Evolutionary conservation across 1,140 invertebrate genomes (phyloP), one percentile per base, ranked within the genome.

Genomic region (Campoletis sonorensis): DNA sequence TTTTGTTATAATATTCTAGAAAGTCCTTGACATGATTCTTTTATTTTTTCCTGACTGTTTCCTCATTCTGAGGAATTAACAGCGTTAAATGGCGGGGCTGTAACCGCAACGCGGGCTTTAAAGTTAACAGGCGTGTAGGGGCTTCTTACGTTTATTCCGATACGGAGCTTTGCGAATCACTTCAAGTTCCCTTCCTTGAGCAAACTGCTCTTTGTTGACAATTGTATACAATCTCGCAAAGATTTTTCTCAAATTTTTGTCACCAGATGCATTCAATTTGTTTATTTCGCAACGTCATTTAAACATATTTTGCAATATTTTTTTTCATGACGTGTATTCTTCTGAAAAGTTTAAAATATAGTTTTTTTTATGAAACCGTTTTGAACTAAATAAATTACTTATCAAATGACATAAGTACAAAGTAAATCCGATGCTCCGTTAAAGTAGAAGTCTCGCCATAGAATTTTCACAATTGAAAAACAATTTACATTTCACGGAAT

Each of bases 91-190:
- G 4, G 30, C n/a, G 15, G 3, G 10, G 30, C 26, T 67, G 23
- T 67, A 23, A 67, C 61, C 23, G 18, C 61, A 26, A 67, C 61
- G 23, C 61, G 61, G 61, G 61, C 61, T 67, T 67, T 67, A 67
- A 4, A 23, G 61, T n/a, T 23, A 23, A 21, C 21, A n/a, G 18
- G 16, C 21, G 3, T 27, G 23, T 67, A 27, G 49, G 70, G 79
- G 79, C 79, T 80, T 80, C 79, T 72, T 40, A 68, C 58, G 70
- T 26, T 23, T n/a, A 27, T 54, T 61, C 21, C 30, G 54, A 72
- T 80, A 26, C 61, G 54, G 33, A 76, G 71, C 21, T 67, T 76
- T 64, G 49, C n/a, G 79, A 75, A 81, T 72, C 79, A 81, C 70
- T 73, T 61, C 26, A 81, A 72, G 79, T 72, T 76, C 75, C 71